Percentiles rank a stretch among this genome's conserved stretches.
phyloP scores from a whole-genome alignment of 2,888 invertebrate species.

The Phyto melanocephala region DNA sequence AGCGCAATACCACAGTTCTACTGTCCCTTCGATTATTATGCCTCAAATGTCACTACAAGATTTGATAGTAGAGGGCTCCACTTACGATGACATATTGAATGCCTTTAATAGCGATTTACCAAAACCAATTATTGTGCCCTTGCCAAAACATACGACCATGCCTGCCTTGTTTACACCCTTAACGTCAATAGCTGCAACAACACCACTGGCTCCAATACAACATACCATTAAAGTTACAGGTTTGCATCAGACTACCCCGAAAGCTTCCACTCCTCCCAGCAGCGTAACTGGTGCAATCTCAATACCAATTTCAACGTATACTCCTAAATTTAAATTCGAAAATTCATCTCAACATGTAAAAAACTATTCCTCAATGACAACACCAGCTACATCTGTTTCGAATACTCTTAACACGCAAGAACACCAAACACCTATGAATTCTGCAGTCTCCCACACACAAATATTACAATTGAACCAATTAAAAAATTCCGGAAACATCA shows the following conservation, averaged over 20 bases:
- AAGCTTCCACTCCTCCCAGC: slow-evolving; percentile 49
- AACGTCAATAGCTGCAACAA: slow-evolving; percentile 69
- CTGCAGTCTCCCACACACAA: slow-evolving; percentile 31
- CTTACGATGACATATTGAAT: slow-evolving; percentile 87
- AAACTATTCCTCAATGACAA: slow-evolving; percentile 5
- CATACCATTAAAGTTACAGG: slow-evolving; percentile 37
- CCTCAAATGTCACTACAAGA: slow-evolving; percentile 78
- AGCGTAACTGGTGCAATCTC: slow-evolving; percentile 24
- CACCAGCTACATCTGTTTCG: slow-evolving; percentile 13
- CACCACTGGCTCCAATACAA: slow-evolving; percentile 64
- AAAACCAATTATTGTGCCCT: slow-evolving; percentile 79
- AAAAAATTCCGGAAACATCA: slow-evolving; percentile 62
- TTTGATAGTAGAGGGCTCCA: slow-evolving; percentile 89
- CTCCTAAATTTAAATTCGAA: slow-evolving; percentile 43
- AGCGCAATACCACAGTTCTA: slow-evolving; percentile 46
- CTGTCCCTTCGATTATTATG: slow-evolving; percentile 75
- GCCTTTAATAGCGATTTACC: slow-evolving; percentile 85
- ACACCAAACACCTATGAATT: not conserved
- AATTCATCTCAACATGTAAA: slow-evolving; percentile 16
- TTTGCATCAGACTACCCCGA: slow-evolving; percentile 28
- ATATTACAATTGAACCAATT: slow-evolving; percentile 60
- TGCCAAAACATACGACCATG: slow-evolving; percentile 77
- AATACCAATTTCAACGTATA: slow-evolving; percentile 8
- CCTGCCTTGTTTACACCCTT: slow-evolving; percentile 49
- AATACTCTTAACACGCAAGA: slow-evolving; percentile 19